Percentiles rank a stretch among this genome's conserved stretches.
phyloP scores from a whole-genome alignment of 2,888 invertebrate genomes.

The Meganola albula region DNA sequence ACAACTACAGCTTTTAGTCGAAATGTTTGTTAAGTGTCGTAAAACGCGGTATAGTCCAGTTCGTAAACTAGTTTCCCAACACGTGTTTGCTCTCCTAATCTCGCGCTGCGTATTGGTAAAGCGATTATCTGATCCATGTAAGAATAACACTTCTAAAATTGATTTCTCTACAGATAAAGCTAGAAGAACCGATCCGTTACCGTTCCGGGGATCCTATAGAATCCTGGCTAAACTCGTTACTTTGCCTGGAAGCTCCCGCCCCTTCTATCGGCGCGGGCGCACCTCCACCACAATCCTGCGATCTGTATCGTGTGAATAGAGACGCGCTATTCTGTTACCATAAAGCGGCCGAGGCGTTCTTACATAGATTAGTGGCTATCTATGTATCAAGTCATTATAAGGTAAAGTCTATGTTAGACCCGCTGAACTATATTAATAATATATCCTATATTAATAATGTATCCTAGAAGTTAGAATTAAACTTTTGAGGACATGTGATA shows the following conservation, averaged over 20 bases:
- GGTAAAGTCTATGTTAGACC: no score
- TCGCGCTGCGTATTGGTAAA: no score
- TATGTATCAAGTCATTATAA: constrained; percentile 99
- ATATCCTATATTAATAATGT: no score
- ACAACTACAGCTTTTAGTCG: no score
- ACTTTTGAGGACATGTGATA: no score
- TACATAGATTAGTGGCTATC: constrained; percentile 93
- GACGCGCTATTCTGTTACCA: constrained; percentile 99
- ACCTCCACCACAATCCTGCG: constrained; percentile 92
- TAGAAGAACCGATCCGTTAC: constrained; percentile 98
- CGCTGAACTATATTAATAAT: no score
- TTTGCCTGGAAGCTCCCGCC: constrained; percentile 92
- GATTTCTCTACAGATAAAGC: constrained; percentile 77
- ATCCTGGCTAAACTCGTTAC: constrained; percentile 91
- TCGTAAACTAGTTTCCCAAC: no score
- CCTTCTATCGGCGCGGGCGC: constrained; percentile 86
- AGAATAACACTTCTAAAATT: not conserved
- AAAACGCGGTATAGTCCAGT: no score
- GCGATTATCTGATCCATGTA: no score
- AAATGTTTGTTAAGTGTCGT: no score
- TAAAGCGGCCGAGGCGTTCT: constrained; percentile 92
- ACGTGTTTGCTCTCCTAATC: no score
- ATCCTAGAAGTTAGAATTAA: no score
- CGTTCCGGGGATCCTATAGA: constrained; percentile 91
- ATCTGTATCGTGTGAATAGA: constrained; percentile 88